phyloP scores from a whole-genome alignment of 2,113 vertebrate genomes.

The Oxyruncus cristatus region DNA sequence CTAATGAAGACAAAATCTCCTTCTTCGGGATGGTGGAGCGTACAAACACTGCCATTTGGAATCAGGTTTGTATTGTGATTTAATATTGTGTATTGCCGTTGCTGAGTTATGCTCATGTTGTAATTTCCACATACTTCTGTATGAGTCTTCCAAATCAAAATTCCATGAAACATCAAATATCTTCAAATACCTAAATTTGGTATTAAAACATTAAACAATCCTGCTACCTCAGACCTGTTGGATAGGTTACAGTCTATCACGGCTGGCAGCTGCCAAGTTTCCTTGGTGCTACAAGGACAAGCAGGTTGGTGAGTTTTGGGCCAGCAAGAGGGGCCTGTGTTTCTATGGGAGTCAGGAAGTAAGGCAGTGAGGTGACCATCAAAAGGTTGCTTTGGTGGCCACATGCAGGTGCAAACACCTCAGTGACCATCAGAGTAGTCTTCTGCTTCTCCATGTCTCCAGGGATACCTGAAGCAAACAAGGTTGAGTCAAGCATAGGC shows the following conservation, averaged over 20 bases:
- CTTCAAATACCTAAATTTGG: not conserved
- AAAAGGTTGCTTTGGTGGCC: not conserved
- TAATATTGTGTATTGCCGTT: not conserved
- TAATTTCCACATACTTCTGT: not conserved
- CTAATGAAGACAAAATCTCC: not conserved
- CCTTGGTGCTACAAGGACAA: accelerated
- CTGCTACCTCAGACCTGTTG: not conserved
- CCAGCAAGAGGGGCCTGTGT: not conserved
- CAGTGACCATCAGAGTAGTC: not conserved
- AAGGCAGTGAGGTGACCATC: not conserved
- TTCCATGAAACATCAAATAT: not conserved
- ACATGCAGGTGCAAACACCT: not conserved
- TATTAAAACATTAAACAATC: not conserved
- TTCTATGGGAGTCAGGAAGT: not conserved
- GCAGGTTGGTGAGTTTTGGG: not conserved
- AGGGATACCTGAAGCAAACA: not conserved
- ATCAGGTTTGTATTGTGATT: not conserved
- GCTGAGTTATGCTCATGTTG: not conserved
- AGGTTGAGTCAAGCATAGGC: not conserved
- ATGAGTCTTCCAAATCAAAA: not conserved
- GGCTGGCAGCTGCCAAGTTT: not conserved
- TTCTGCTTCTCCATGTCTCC: not conserved
- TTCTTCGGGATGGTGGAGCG: not conserved
- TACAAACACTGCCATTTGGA: accelerated
- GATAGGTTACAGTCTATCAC: not conserved